Percentiles rank a stretch among this genome's conserved stretches.
Evolutionary conservation across 1,140 invertebrate genomes (phyloP).

Genomic region (Zaprionus taronus): DNA sequence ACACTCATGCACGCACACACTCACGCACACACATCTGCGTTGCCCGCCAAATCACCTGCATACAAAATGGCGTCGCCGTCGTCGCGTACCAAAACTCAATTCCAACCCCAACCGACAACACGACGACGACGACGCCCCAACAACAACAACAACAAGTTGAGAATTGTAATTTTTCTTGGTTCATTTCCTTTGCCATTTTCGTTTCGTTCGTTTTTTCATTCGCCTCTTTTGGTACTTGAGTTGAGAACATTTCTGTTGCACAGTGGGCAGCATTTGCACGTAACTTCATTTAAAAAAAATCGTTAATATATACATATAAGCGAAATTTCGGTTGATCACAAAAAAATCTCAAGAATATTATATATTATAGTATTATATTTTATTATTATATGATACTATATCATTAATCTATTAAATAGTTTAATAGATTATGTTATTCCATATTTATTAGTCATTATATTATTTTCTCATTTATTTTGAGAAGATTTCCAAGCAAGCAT

Average conservation of each 20-base stretch:
- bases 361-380: too few relatives aligned
- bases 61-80: slow-evolving; percentile 70
- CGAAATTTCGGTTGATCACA: too few relatives aligned
- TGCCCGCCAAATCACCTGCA: slow-evolving; percentile 69
- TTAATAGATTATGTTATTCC: not conserved
- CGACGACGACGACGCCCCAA: slow-evolving; percentile 23
- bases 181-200: slow-evolving; percentile 80
- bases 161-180: slow-evolving; percentile 83
- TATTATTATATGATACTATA: too few relatives aligned
- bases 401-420: too few relatives aligned
- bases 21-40: slow-evolving; percentile 37
- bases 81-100: slow-evolving; percentile 36
- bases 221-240: slow-evolving; percentile 56
- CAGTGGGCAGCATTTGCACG: slow-evolving; percentile 34
- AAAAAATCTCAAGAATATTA: too few relatives aligned
- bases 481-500: too few relatives aligned
- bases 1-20: slow-evolving; percentile 15
- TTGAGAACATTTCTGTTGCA: slow-evolving; percentile 39
- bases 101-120: slow-evolving; percentile 36
- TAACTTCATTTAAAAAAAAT: too few relatives aligned
- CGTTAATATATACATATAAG: too few relatives aligned
- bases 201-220: slow-evolving; percentile 58
- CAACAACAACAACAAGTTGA: slow-evolving; percentile 53
- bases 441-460: not conserved
- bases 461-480: too few relatives aligned